Base-by-base conservation (phyloP, 2,797 vertebrate species). In the Leptoclinus maculatus region DNA sequence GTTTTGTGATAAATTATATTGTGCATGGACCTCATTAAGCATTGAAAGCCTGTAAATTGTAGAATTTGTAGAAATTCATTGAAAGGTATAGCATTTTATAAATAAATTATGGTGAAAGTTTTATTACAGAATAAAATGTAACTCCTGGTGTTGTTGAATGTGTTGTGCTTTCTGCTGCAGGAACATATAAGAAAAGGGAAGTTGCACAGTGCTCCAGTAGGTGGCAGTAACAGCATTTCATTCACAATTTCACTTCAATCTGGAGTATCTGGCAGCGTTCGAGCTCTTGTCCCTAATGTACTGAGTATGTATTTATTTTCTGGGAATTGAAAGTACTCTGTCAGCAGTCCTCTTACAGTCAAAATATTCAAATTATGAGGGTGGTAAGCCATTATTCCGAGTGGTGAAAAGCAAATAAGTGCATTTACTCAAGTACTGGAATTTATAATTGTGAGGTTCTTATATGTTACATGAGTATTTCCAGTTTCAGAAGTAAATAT, bases 221-320 rank as follows among this genome's bases (percentile, higher is more conserved):
- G 78, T 82, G 92, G 92, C 91, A 89, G 88, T 77, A 82, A 63
- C 29, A 71, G 27, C 66, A 41, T 88, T 83, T 82, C 65, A 78
- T 83, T 86, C 74, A 83, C 60, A 66, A 41, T 80, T 74, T 75
- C 32, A n/a, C 53, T 70, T 79, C 63, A 64, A 34, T 78, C 74
- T 38, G 4, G 17, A 62, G 56, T 25, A 36, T 29, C 71, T 78
- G 77, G 36, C 69, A 66, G 71, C 4, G n/a, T 69, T 12, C 36
- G 71, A 29, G 45, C 54, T 43, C 19, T 6, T 13, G 36, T 68
- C 51, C 76, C 29, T 56, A 54, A 56, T 68, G 57, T 63, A 29
- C n/a, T 58, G 39, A 47, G 59, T 19, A 13, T 72, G 34, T 66
- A 47, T 64, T 66, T 70, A 7, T 54, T 75, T 68, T 71, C 76